Base-by-base conservation (phyloP, 37 sponge, comb jelly and placozoan species). In the Axinella damicornis region DNA sequence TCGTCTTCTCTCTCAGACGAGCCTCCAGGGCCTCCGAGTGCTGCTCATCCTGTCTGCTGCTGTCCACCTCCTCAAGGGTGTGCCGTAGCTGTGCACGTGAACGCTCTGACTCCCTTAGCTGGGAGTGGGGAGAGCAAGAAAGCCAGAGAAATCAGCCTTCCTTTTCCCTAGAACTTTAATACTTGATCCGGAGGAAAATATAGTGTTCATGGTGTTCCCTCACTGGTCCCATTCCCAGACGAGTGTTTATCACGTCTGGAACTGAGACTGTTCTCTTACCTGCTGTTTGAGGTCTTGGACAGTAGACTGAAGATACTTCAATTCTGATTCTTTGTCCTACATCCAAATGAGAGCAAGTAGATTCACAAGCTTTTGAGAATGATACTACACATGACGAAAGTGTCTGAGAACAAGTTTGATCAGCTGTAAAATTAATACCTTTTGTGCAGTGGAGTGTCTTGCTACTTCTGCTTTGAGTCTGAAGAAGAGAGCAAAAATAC, bases 271-370 rank as follows among this genome's bases (percentile, higher is more conserved):
- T n/a, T n/a, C n/a, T 46, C 46, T n/a, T 60, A 83, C 83, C 73
- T 83, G 83, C n/a, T 60, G 31, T 39, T 83, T 71, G 9, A 72
- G 52, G 5, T 72, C 83, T 62, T 73, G 73, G 38, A 73, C 12
- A 25, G 73, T 61, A 0, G 83, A 34, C 20, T 83, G 33, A 17
- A 73, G 73, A 52, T 73, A 73, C 53, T 36, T 40, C 6, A 73
- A 56, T 33, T 83, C 83, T 62, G 74, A 71, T 19, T 83, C 64
- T 60, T 73, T 72, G 20, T 73, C 83, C 73, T 83, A 40, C 20
- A 67, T 46, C 46, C n/a, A n/a, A n/a, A 46, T 46, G 9, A 46
- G 6, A 46, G 9, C 4, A 46, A 46, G 9, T 46, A 46, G 9
- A 46, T 46, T n/a, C n/a, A n/a, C n/a, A n/a, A n/a, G n/a, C n/a